Base-by-base conservation (phyloP, 2,888 invertebrate genomes). In the Meliscaeva auricollis region DNA sequence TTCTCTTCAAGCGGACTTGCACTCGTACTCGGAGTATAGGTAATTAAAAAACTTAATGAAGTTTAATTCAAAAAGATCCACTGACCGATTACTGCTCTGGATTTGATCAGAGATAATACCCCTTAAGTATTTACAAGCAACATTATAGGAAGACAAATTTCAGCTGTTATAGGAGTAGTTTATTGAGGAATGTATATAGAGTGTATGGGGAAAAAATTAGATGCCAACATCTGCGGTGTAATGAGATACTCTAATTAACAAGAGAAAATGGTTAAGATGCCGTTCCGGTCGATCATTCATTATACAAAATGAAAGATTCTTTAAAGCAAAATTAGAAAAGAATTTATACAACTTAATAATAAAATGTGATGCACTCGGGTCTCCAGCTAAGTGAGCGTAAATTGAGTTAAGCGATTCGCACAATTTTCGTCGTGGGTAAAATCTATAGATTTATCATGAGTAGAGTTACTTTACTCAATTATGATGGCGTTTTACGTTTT, bases 21-120 rank as follows among this genome's bases (percentile, higher is more conserved):
- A 26, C 26, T 26, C 2, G 4, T 3, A 26, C n/a, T n/a, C n/a
- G n/a, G n/a, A 26, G 26, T 26, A 26, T 26, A 26, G 9, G 44
- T 26, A 62, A 26, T 58, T 58, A 64, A 64, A 64, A n/a, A 46
- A 64, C 13, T 26, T 64, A 30, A 46, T 64, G 11, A 64, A 46
- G 30, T 46, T 64, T 30, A 64, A 64, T 64, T 26, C 8, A 26
- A 30, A 64, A 13, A 64, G 13, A 64, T 46, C 11, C 46, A 32
- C 26, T 44, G 62, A 62, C 44, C 62, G 62, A 41, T 41, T 17
- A 44, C 13, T 46, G 46, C 17, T 20, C 64, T 30, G 46, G 38
- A 46, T 64, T 13, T 17, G 17, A 64, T 64, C 64, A 38, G 17
- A 58, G 35, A 64, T 26, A 32, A 46, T 32, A 0, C 38, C 38